These are phyloP conservation scores for Criorhina ranunculi DNA, from an alignment of 2,888 invertebrate species.

Conservation along the genomic window DNA sequence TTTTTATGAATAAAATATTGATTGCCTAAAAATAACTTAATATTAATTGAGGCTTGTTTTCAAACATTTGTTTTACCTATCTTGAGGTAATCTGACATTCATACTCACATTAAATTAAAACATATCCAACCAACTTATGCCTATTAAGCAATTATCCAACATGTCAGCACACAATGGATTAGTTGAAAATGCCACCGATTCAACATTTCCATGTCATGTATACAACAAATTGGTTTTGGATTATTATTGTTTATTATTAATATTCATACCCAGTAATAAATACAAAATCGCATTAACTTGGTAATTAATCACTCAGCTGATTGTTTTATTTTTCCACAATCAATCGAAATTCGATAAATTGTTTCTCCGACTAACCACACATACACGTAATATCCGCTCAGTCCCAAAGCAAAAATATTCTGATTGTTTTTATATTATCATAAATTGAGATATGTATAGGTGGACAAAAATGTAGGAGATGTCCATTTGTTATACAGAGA, in stretches of 20 bases:
- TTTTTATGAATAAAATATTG: no score
- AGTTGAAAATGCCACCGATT: constrained; percentile 9
- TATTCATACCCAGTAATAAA: constrained; percentile 44
- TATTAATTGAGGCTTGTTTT: no score
- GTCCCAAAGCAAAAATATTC: constrained; percentile 8
- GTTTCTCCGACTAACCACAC: not conserved
- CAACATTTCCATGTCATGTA: constrained; percentile 8
- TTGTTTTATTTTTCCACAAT: constrained; percentile 55
- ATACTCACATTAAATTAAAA: not conserved
- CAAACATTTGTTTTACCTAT: no score
- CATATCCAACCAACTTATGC: constrained; percentile 8
- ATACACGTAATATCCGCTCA: constrained; percentile 2
- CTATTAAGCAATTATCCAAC: not conserved
- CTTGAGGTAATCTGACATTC: not conserved
- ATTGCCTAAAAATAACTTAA: no score
- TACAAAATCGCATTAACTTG: constrained; percentile 49
- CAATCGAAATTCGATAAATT: constrained; percentile 56
- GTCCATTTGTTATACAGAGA: not conserved
- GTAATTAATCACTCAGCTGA: constrained; percentile 57
- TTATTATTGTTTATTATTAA: constrained; percentile 50
- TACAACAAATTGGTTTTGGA: constrained; percentile 16
- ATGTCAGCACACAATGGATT: constrained; percentile 28
- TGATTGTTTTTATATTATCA: constrained; percentile 16
- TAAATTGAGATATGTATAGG: constrained; percentile 28
- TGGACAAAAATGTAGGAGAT: not conserved